Conservation (phyloP, 1,140 invertebrate species). For the Melanaphis sacchari region DNA sequence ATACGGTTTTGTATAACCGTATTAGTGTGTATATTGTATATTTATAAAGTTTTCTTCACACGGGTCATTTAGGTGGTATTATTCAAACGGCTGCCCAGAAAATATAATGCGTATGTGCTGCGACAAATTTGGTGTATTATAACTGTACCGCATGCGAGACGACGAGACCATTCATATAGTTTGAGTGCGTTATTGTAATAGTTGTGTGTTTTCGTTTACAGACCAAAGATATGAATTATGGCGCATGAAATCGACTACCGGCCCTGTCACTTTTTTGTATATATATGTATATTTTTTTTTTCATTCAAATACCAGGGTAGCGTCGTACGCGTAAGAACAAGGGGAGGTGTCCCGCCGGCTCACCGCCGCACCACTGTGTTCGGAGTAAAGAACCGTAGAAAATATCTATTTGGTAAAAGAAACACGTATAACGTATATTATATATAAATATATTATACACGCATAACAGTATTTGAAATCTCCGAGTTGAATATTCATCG, state of each 20-base stretch:
- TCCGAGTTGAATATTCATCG: constrained; percentile 19
- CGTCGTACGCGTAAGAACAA: neutral
- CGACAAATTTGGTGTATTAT: constrained; percentile 7
- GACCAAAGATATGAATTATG: neutral
- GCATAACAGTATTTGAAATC: neutral
- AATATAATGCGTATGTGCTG: neutral
- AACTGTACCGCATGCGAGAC: neutral
- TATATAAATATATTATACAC: neutral
- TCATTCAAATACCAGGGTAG: neutral
- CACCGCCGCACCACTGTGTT: too few relatives aligned
- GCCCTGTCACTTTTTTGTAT: neutral
- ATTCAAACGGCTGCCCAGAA: neutral
- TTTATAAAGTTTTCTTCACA: neutral
- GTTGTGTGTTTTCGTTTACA: neutral
- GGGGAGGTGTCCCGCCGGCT: neutral
- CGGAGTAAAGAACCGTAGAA: neutral
- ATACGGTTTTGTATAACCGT: neutral
- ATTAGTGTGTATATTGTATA: neutral
- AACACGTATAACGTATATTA: constrained; percentile 36
- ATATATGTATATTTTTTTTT: neutral
- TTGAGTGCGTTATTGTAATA: neutral
- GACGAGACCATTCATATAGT: neutral
- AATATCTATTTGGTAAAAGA: constrained; percentile 13
- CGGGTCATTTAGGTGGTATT: neutral
- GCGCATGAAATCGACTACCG: constrained; percentile 25